phyloP scores from a whole-genome alignment of 2,797 vertebrate genomes.

The Rhinella marina region DNA sequence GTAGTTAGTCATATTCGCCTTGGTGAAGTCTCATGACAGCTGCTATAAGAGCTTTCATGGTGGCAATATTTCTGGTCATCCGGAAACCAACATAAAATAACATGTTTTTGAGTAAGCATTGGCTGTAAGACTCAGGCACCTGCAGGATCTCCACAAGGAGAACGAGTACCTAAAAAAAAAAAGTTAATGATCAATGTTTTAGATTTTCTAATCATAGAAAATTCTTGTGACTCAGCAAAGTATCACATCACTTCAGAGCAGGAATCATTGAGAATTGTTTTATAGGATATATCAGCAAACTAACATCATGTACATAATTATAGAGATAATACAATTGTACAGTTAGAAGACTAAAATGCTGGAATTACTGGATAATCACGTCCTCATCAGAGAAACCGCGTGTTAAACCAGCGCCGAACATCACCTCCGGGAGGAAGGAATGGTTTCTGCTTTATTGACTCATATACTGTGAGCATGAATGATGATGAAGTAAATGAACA shows the following conservation, averaged over 20 bases:
- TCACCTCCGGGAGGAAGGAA: neutral
- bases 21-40: neutral
- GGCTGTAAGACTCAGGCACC: too few species aligned
- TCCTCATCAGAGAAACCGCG: neutral
- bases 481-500: constrained; percentile 22
- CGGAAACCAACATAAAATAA: too few species aligned
- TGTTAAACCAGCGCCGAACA: neutral
- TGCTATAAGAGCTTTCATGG: neutral
- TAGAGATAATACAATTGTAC: neutral
- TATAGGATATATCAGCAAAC: neutral
- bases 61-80: neutral
- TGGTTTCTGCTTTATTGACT: neutral
- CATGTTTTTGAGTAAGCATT: too few species aligned
- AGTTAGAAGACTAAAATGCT: constrained; percentile 1
- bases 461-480: neutral
- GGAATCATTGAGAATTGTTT: neutral
- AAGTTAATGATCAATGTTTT: neutral
- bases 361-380: constrained; percentile 14
- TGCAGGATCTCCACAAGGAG: too few species aligned
- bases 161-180: too few species aligned
- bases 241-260: neutral
- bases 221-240: neutral
- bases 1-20: neutral
- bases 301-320: too few species aligned
- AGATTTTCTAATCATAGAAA: too few species aligned